These are phyloP conservation scores for Laticauda laticaudata DNA, from an alignment of 2,113 vertebrate species.

Conservation along the genomic window DNA sequence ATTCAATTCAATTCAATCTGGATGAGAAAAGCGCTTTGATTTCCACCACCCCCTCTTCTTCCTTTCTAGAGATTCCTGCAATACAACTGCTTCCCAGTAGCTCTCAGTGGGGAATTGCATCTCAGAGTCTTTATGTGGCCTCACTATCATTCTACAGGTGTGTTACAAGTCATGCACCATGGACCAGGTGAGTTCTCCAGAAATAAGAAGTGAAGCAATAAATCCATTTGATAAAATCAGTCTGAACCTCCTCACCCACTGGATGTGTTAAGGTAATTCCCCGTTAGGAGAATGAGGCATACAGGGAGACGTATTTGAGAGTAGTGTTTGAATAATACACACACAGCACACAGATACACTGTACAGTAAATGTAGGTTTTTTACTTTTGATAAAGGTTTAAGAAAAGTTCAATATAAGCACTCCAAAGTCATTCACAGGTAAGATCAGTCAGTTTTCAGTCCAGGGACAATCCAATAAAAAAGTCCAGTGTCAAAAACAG, in stretches of 20 bases:
- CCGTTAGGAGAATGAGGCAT: too few relatives aligned
- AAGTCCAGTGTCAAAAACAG: too few relatives aligned
- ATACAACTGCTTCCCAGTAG: slow-evolving; percentile 69
- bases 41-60: neutral
- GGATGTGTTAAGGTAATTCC: neutral
- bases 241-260: neutral
- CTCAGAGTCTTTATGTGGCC: slow-evolving; percentile 55
- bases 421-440: too few relatives aligned
- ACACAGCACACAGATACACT: too few relatives aligned
- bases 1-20: neutral
- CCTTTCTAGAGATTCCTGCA: slow-evolving; percentile 65
- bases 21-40: neutral
- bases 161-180: slow-evolving; percentile 52
- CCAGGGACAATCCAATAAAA: too few relatives aligned
- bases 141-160: slow-evolving; percentile 10
- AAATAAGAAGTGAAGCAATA: neutral
- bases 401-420: too few relatives aligned
- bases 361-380: too few relatives aligned
- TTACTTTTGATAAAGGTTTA: too few relatives aligned
- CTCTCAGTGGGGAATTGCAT: slow-evolving; percentile 57
- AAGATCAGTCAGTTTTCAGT: too few relatives aligned
- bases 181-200: slow-evolving; percentile 69
- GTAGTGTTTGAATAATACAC: too few relatives aligned
- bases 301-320: too few relatives aligned
- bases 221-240: neutral